Evolutionary conservation across 2,113 vertebrate species (phyloP), one percentile per base, ranked within the genome.

Genomic region (Nanorana parkeri): DNA sequence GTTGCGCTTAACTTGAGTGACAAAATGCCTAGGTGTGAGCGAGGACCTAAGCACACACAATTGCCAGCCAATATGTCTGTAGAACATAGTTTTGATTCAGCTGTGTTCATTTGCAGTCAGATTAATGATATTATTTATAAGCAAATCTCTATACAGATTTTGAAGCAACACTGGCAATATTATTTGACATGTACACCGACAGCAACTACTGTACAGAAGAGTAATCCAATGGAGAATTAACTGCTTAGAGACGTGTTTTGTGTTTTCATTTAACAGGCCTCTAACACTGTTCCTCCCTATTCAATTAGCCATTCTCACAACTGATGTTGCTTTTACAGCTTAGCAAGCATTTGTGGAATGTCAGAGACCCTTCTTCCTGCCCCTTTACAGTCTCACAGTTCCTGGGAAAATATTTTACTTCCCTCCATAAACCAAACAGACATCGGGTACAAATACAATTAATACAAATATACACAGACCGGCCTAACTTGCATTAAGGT

Each of bases 261-360:
- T 68, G 4, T n/a, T 36, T n/a, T 65, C 32, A 29, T 65, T 36
- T 36, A 51, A 28, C 32, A 51, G 67, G 17, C 21, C 23, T 47
- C 68, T 24, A 69, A 69, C 15, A 52, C 8, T 54, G 68, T 58
- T 16, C 71, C 21, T 56, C 36, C 26, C 65, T 24, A 54, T 23
- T 56, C 7, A 73, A 15, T 63, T 10, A 10, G n/a, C 19, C 16
- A 26, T 16, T 60, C 20, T 58, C 55, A 36, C 55, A 28, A 73
- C 24, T n/a, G 15, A 1, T 52, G 41, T 15, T 19, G 54, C 28
- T 17, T 65, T 65, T 66, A 52, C 32, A 17, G 78, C 64, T 64
- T 73, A 21, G 19, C 28, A 75, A 67, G 68, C 56, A 82, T 82
- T 68, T 68, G 21, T 67, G 80, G 71, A 82, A 82, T 82, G 80